phyloP scores from a whole-genome alignment of 2,888 invertebrate species.

The Toxonevra muliebris region DNA sequence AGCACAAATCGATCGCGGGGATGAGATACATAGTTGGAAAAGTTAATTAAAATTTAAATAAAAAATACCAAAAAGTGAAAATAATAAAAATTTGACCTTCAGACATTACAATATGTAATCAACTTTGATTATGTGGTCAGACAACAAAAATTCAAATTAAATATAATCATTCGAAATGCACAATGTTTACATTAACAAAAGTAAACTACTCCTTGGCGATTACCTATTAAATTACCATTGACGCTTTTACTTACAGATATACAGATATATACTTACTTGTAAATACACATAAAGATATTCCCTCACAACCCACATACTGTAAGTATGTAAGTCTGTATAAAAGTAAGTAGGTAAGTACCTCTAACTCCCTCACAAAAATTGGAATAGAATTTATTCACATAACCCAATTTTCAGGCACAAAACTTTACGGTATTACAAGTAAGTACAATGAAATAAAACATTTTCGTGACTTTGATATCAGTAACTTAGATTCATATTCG shows the following conservation, averaged over 20 bases:
- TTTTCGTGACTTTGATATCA: not conserved
- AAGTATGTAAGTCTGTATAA: not conserved
- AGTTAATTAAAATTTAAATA: too few species aligned
- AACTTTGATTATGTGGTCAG: too few species aligned
- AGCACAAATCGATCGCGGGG: too few species aligned
- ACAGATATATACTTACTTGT: not conserved
- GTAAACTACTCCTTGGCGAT: slow-evolving; percentile 22
- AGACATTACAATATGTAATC: too few species aligned
- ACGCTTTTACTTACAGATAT: too few species aligned
- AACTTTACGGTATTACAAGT: not conserved
- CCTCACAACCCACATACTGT: not conserved
- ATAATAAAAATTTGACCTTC: too few species aligned
- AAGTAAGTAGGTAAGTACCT: not conserved
- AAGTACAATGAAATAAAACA: not conserved
- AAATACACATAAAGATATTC: not conserved
- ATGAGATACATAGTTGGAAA: too few species aligned
- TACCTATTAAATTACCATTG: slow-evolving; percentile 11
- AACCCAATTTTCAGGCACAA: not conserved
- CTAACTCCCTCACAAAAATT: not conserved
- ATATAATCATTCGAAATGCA: slow-evolving; percentile 17
- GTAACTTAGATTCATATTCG: not conserved
- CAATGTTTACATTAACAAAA: slow-evolving; percentile 18
- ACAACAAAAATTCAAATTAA: too few species aligned
- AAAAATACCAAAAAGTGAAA: too few species aligned
- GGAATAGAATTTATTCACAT: slow-evolving; percentile 3